Evolutionary conservation across 2,797 vertebrate genomes (phyloP).

Genomic region (Euphonia xanthogaster): DNA sequence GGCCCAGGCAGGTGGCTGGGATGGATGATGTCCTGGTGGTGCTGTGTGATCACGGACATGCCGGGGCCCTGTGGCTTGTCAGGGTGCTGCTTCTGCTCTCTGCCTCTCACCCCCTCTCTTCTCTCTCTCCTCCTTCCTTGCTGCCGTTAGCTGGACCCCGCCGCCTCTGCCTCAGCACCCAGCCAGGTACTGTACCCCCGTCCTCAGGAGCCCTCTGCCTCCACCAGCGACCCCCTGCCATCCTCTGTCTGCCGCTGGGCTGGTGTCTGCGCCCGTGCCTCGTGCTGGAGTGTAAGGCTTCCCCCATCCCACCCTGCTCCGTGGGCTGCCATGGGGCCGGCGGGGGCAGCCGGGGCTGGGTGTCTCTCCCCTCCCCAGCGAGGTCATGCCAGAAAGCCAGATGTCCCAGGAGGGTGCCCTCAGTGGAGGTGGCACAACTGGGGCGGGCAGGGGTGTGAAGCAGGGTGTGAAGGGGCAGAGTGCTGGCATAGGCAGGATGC

Average conservation of each 20-base stretch:
- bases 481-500: not conserved
- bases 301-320: slow-evolving; percentile 51
- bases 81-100: not conserved
- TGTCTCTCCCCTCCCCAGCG: not conserved
- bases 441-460: not conserved
- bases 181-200: slow-evolving; percentile 84
- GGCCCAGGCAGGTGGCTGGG: not conserved
- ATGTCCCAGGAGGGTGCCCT: not conserved
- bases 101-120: slow-evolving; percentile 18
- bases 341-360: not conserved
- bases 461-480: not conserved
- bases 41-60: fast-evolving
- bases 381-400: not conserved
- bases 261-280: slow-evolving; percentile 82
- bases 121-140: slow-evolving; percentile 72
- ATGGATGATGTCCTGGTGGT: not conserved
- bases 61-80: not conserved
- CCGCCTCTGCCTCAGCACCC: slow-evolving; percentile 70
- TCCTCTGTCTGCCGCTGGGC: slow-evolving; percentile 78
- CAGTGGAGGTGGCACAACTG: not conserved
- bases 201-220: slow-evolving; percentile 71
- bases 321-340: not conserved
- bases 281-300: slow-evolving; percentile 88
- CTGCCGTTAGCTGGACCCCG: slow-evolving; percentile 83
- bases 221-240: slow-evolving; percentile 41